Evolutionary conservation across 2,888 invertebrate species (phyloP), one percentile per base, ranked within the genome.

Genomic region (Incurvaria masculella): DNA sequence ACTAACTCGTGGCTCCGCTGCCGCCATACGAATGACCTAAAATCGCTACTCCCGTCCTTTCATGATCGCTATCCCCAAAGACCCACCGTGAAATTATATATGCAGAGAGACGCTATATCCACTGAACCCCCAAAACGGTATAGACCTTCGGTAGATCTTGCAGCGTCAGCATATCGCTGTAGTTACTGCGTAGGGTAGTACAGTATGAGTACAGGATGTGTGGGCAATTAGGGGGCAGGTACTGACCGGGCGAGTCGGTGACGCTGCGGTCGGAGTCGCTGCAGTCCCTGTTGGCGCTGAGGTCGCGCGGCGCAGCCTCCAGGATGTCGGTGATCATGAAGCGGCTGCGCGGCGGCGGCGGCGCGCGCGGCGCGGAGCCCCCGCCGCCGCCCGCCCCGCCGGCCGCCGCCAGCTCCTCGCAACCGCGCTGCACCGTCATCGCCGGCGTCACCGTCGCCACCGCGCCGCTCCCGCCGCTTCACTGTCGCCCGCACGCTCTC

Each of bases 291-390:
- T 80, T 78, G 56, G 80, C 78, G 68, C 81, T 76, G 64, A 82
- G 78, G 65, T 83, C 82, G 54, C 81, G 60, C 27, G 81, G 81
- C 51, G 80, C 79, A 44, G 78, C 81, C 65, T 71, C 84, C 61
- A 93, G 80, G 61, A 93, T 93, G 69, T 93, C 93, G 58, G 91
- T 92, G 75, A 93, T 93, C 91, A 93, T 92, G 76, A 93, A 93
- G 56, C 91, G 79, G 52, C 91, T 90, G 58, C 91, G 81, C 45
- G 86, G 85, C 55, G 86, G 83, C 72, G 86, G 85, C 60, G 83
- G 82, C 66, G 91, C 79, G 89, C 92, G 64, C 81, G 80, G 81
- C 76, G 80, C 73, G 73, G 72, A 69, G 69, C 74, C 68, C 75
- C 78, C 68, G 74, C 70, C 74, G 61, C 74, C 66, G 65, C 69